Percentiles rank a stretch among this genome's conserved stretches.
Conservation (phyloP, 1,140 invertebrate species). For the Lordiphosa stackelbergi region DNA sequence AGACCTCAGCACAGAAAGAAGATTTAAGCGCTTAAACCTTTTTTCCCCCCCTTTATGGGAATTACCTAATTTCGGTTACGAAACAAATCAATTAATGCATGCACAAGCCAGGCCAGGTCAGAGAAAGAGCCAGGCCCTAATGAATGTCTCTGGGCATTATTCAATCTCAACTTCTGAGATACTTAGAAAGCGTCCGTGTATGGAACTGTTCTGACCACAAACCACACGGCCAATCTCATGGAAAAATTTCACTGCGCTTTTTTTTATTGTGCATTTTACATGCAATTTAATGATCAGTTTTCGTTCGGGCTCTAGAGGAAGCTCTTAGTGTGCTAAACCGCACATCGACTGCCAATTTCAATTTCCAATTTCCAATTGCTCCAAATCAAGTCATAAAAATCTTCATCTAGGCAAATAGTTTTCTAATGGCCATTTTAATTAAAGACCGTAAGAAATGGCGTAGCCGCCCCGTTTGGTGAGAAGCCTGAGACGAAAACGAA, state of each 20-base stretch:
- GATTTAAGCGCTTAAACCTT: slow-evolving; percentile 63
- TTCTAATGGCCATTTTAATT: slow-evolving; percentile 52
- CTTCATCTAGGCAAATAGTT: slow-evolving; percentile 44
- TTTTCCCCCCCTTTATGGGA: slow-evolving; percentile 40
- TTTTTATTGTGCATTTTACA: slow-evolving; percentile 1
- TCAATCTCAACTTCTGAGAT: slow-evolving; percentile 5
- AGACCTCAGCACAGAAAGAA: slow-evolving; percentile 27
- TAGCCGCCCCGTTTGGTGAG: slow-evolving; percentile 46
- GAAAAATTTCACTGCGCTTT: slow-evolving; percentile 32
- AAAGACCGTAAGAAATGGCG: slow-evolving; percentile 53
- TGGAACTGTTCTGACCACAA: slow-evolving; percentile 6
- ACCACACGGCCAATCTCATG: slow-evolving; percentile 9
- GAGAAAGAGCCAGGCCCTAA: slow-evolving; percentile 10
- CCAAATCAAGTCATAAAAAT: slow-evolving; percentile 62
- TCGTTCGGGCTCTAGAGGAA: slow-evolving; percentile 34
- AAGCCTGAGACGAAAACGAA: slow-evolving; percentile 14
- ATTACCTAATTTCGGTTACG: slow-evolving; percentile 73
- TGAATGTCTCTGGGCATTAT: slow-evolving; percentile 7
- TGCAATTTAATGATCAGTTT: slow-evolving; percentile 46
- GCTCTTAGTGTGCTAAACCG: slow-evolving; percentile 12
- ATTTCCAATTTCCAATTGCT: slow-evolving; percentile 45
- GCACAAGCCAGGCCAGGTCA: slow-evolving; percentile 10
- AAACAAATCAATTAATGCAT: slow-evolving; percentile 73
- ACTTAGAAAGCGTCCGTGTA: background rate
- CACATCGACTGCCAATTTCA: slow-evolving; percentile 21